Base-by-base conservation (phyloP, 1,140 invertebrate species). In the Caenorhabditis tropicalis region DNA sequence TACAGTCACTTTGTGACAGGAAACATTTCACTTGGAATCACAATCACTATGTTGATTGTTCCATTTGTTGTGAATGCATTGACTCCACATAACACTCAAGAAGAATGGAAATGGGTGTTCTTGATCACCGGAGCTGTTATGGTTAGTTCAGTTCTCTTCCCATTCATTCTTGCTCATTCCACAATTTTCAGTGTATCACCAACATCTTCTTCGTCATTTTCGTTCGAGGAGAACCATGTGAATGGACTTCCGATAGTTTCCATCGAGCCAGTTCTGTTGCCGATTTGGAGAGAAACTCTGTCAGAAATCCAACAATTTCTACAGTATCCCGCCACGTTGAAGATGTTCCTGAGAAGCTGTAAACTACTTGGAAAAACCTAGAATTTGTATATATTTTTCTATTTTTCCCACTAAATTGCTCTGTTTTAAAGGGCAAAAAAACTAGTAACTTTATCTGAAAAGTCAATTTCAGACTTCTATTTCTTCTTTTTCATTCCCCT, bases 1-100 rank as follows among this genome's bases (percentile, higher is more conserved):
- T 90, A 90, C 86, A 87, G 86, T 58, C 88, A 91, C 56, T 88
- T 90, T 70, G 89, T 90, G 21, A 91, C 89, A 16, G 89, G 89
- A 49, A 89, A 91, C 29, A 82, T 90, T 60, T 89, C 89, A 24
- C 83, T 90, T 10, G 88, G 87, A 15, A 88, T 90, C 31, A 90
- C 87, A 43, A 86, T 91, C 36, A 90, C 90, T 16, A 89, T 90
- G 87, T 65, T 90, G 60, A 48, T 90, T 36, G 88, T 90, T 46
- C 89, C 89, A 15, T 83, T 90, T 79, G 43, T 89, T 27, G 85
- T 89, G 27, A 82, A 81, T 27, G 83, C 79, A 21, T 39, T 90
- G 27, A 87, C 89, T 31, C 90, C 87, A n/a, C 49, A 91, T 21
- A 89, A 88, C 49, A 91, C 86, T 1, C 85, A 89, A 21, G 89